These are phyloP conservation scores for Bilobella aurantiaca DNA, from an alignment of 1,140 invertebrate species.

Conservation along the genomic window DNA sequence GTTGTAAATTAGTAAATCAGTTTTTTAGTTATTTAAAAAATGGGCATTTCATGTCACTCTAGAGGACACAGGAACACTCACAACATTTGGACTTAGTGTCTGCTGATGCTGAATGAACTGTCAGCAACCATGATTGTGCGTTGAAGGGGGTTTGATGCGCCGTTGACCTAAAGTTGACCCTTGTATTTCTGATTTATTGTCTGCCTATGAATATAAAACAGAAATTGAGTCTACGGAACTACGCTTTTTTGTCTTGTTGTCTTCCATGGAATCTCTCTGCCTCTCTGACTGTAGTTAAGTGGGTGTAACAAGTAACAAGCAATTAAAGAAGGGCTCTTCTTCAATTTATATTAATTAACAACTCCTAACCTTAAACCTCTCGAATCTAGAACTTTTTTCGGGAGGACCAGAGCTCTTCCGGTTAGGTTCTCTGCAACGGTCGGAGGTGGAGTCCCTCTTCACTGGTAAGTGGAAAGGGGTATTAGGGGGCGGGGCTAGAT, in stretches of 20 bases:
- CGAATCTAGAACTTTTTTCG: neutral
- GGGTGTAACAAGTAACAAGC: slow-evolving; percentile 8
- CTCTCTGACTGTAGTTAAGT: too few relatives aligned
- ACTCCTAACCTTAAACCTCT: neutral
- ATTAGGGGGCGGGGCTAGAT: neutral
- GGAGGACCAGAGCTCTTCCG: neutral
- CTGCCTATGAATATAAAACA: slow-evolving; percentile 9
- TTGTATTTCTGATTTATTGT: slow-evolving; percentile 6
- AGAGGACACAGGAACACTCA: too few relatives aligned
- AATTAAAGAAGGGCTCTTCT: neutral
- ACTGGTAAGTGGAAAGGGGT: neutral
- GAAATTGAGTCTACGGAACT: slow-evolving; percentile 6
- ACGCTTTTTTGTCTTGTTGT: neutral
- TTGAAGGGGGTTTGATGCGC: neutral
- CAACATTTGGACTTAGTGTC: too few relatives aligned
- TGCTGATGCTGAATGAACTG: too few relatives aligned
- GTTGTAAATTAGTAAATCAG: too few relatives aligned
- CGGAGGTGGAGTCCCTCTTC: neutral
- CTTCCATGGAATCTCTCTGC: too few relatives aligned
- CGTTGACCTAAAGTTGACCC: too few relatives aligned
- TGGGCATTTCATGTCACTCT: too few relatives aligned
- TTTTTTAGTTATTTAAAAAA: too few relatives aligned
- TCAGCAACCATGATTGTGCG: neutral
- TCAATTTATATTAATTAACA: neutral
- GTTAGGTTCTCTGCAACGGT: neutral